phyloP scores from a whole-genome alignment of 2,888 invertebrate species.

The Eubasilissa splendida region DNA sequence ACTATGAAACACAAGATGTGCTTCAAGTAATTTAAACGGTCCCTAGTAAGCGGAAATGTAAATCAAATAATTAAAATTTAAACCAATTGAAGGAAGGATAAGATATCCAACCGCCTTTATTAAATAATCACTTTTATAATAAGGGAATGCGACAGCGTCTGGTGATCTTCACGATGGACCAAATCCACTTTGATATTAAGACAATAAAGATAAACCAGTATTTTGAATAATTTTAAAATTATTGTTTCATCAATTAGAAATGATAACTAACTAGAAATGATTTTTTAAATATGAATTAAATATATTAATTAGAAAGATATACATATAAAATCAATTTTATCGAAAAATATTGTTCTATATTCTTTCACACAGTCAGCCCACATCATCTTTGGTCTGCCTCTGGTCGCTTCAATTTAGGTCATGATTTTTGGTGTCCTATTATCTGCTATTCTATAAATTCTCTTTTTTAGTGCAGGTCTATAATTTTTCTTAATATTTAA shows the following conservation, averaged over 20 bases:
- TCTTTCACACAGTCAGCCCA: too few species aligned
- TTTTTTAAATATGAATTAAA: too few species aligned
- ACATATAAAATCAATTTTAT: too few species aligned
- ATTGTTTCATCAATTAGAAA: not conserved
- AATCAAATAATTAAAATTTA: slow-evolving; percentile 46
- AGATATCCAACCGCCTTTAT: slow-evolving; percentile 27
- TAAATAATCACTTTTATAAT: slow-evolving; percentile 36
- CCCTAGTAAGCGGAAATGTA: slow-evolving; percentile 40
- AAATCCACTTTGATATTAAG: not conserved
- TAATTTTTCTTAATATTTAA: too few species aligned
- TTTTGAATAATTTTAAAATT: not conserved
- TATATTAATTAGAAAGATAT: too few species aligned
- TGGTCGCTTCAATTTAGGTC: too few species aligned
- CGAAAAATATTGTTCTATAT: too few species aligned
- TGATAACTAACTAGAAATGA: too few species aligned
- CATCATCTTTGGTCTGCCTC: too few species aligned
- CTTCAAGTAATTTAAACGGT: slow-evolving; percentile 4
- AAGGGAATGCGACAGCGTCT: slow-evolving; percentile 1
- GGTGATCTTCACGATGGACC: not conserved
- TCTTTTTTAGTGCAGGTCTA: too few species aligned
- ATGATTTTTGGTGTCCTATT: too few species aligned
- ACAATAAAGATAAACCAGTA: not conserved
- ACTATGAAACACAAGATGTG: not conserved
- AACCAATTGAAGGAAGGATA: slow-evolving; percentile 35
- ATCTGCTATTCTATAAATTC: too few species aligned